Base-by-base conservation (phyloP, 2,888 invertebrate species). In the Stenodera caucasica region DNA sequence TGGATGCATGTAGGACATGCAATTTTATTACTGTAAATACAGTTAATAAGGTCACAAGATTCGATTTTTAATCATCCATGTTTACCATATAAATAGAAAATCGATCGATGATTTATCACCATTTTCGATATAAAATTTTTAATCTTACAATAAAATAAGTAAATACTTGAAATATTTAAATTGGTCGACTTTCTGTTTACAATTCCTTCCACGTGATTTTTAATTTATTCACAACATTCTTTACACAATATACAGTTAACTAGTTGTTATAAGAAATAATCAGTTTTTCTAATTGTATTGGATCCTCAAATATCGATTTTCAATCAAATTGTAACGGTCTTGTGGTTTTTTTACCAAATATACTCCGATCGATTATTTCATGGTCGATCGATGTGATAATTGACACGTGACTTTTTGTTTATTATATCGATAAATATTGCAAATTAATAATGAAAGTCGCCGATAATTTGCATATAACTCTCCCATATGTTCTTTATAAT, bases 41-140 rank as follows among this genome's bases (percentile, higher is more conserved):
- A 45, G 45, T 45, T 18, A 45, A 45, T 18, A 45, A 45, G 45
- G 45, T 45, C 45, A 45, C 18, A 45, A 45, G 45, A 45, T 21
- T 45, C 45, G 45, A 21, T 45, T 45, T 45, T 45, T 45, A 21
- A 45, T 18, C 21, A 2, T 45, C 21, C 45, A 21, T 11, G 11
- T 21, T 12, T 2, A 45, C 45, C 45, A n/a, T n/a, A 45, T 45
- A 45, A 45, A 45, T 11, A 21, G 45, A 9, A 12, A 45, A 45
- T 45, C 15, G 21, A 45, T 21, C 12, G 11, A 9, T 18, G 6
- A 45, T 45, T 21, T 45, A 15, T 40, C 18, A 18, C 9, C 2
- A 40, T 40, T 40, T 7, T 40, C n/a, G 6, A 35, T 35, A n/a
- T n/a, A n/a, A n/a, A n/a, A n/a, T n/a, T n/a, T n/a, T n/a, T n/a